Evolutionary conservation across 2,888 invertebrate species (phyloP).

Genomic region (Calliopum simillimum): DNA sequence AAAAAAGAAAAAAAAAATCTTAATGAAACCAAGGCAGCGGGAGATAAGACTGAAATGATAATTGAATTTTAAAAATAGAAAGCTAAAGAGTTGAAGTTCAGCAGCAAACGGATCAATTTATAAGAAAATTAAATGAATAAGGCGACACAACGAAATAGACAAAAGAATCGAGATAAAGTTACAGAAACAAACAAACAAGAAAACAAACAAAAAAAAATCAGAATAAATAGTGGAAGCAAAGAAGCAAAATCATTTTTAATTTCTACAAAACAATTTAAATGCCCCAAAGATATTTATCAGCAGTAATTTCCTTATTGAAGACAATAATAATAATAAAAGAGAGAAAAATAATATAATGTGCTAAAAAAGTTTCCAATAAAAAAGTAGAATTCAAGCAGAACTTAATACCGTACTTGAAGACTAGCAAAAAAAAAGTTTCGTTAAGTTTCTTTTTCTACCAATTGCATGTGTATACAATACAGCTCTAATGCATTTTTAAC

Average conservation of each 20-base stretch:
- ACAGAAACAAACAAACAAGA: neutral
- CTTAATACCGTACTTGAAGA: neutral
- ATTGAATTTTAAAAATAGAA: constrained; percentile 16
- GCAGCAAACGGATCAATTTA: neutral
- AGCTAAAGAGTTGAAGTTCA: neutral
- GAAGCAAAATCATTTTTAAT: neutral
- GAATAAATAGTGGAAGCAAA: neutral
- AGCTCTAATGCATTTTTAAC: neutral
- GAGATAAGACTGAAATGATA: constrained; percentile 1
- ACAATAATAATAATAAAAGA: no score
- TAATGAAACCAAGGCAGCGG: neutral
- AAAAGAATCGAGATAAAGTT: neutral
- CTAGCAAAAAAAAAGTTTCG: neutral
- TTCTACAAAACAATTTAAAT: neutral
- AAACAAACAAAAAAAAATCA: neutral
- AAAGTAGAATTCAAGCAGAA: no score
- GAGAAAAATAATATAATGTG: no score
- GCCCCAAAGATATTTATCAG: neutral
- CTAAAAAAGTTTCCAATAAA: no score
- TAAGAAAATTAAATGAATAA: neutral
- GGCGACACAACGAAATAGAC: no score
- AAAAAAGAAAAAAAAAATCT: neutral
- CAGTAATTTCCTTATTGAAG: neutral
- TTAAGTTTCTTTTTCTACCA: neutral
- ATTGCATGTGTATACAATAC: neutral